These are phyloP conservation scores for Psittacula cyanocephala DNA, from an alignment of 2,113 vertebrate species.

Conservation along the genomic window DNA sequence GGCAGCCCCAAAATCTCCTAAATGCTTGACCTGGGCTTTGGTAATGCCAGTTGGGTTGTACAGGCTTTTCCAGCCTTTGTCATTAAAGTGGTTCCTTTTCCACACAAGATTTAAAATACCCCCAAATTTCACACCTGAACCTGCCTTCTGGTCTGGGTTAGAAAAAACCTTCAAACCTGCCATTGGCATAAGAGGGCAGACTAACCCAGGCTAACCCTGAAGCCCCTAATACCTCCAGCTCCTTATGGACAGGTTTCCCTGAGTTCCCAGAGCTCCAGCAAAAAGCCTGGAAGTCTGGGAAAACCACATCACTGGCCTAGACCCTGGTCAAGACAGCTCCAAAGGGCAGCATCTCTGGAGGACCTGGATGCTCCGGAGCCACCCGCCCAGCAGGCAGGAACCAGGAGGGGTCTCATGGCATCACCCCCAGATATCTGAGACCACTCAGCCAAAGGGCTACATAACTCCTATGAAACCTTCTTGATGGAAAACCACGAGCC, in stretches of 20 bases:
- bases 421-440: neutral
- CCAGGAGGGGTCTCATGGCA: neutral
- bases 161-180: neutral
- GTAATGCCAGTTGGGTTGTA: neutral
- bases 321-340: neutral
- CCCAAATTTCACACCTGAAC: neutral
- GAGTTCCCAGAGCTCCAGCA: neutral
- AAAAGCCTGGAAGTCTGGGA: neutral
- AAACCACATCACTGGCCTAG: neutral
- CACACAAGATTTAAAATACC: neutral
- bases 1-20: neutral
- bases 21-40: neutral
- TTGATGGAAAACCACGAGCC: neutral
- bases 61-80: neutral
- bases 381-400: neutral
- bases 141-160: neutral
- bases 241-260: neutral
- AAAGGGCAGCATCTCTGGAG: neutral
- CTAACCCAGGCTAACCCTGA: neutral
- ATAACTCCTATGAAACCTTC: neutral
- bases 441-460: neutral
- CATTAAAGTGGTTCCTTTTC: neutral
- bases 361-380: neutral
- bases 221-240: neutral
- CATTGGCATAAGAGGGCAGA: neutral